Evolutionary conservation across 1,140 invertebrate species (phyloP), one percentile per base, ranked within the genome.

Genomic region (Dinothrombium tinctorium): DNA sequence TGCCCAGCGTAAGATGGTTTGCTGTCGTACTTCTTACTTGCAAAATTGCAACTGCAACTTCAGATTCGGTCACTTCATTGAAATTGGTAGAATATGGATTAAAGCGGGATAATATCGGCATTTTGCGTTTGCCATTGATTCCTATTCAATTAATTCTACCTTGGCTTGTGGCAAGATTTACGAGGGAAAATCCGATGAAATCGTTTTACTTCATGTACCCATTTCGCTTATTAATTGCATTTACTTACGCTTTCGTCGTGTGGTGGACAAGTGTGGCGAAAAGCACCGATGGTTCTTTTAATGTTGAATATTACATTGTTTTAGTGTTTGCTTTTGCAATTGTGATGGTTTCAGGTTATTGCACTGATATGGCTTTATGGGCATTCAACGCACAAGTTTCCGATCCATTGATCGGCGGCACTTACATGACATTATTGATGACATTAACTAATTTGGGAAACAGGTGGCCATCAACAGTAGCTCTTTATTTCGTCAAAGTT

Each of bases 391-490:
- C 69, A 12, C 62, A 65, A 51, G 71, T 95, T 19, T 87, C 82
- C 50, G 89, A 95, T 59, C 82, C 84, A 1, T 61, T 69, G 2
- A 82, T 96, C 5, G 94, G 94, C 15, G 94, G 92, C 19, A 98
- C 92, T 0, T 98, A 99, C 56, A 99, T 99, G 94, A 99, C 94
- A 1, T 65, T 99, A 32, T 65, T 99, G 2, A 99, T 98, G 55
- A 99, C 94, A 0, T 60, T 98, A 7, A 73, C 73, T 24, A 99
- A 99, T 66, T 64, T 99, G 22, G 94, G 92, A 21, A 84, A 83
- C 7, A 95, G 90, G 54, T 96, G 90, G 90, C 86, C 90, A 1
- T 70, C 74, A 35, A 95, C 90, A 0, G 59, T 92, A 7, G 73
- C 84, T 1, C 64, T 99, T 4, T 90, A 80, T 72, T 67, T 87